Percentiles rank a stretch among this genome's conserved stretches.
These are phyloP conservation scores for Marcusenius ussheri DNA, from an alignment of 2,113 vertebrate genomes.

Conservation along the genomic window DNA sequence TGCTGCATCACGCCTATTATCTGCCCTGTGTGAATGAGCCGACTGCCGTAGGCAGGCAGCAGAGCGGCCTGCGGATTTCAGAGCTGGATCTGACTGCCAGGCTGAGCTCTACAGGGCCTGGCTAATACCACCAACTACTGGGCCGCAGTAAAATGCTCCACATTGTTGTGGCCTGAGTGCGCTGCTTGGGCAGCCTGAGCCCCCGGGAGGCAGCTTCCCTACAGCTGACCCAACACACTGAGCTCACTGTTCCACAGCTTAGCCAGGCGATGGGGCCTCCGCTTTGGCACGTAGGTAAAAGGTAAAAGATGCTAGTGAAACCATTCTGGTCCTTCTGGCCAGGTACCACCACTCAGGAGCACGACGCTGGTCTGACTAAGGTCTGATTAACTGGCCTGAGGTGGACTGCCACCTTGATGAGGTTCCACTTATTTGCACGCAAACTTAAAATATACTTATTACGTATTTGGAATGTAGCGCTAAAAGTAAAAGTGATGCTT, in stretches of 20 bases:
- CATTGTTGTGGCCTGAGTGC: slow-evolving; percentile 26
- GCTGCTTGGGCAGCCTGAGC: neutral
- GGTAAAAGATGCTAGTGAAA: no score
- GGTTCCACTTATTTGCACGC: neutral
- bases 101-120: slow-evolving; percentile 31
- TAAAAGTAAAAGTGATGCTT: neutral
- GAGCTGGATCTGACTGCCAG: slow-evolving; percentile 24
- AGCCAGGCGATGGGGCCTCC: neutral
- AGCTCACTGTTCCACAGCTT: neutral
- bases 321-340: neutral
- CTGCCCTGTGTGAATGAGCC: slow-evolving; percentile 29
- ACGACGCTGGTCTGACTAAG: neutral
- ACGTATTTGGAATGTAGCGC: neutral
- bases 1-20: slow-evolving; percentile 23
- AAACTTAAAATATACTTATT: neutral
- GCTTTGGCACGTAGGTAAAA: neutral
- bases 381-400: neutral
- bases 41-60: slow-evolving; percentile 31
- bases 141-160: slow-evolving; percentile 15
- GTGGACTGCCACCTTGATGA: neutral
- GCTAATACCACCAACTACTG: neutral
- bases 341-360: neutral
- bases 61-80: slow-evolving; percentile 44
- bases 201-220: neutral
- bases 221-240: neutral